A percentile compares a stretch with the other conserved stretches of the same genome.
Evolutionary conservation across 2,888 invertebrate genomes (phyloP).

Genomic region (Nycteola revayana): DNA sequence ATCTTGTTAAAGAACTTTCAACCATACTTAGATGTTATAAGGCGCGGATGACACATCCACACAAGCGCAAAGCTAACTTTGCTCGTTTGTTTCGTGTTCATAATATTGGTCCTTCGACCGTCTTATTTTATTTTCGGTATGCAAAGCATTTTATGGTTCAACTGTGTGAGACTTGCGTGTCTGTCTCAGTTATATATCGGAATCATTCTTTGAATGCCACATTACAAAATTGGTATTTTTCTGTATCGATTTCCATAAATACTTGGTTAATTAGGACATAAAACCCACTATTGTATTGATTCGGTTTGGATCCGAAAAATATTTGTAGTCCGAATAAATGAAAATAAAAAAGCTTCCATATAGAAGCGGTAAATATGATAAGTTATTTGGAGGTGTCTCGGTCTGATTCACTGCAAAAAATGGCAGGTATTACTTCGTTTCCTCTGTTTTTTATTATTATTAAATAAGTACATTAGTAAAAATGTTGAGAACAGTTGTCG

Average conservation of each 20-base stretch:
- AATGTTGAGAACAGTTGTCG: constrained; percentile 8
- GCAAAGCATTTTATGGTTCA: constrained; percentile 58
- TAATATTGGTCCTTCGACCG: constrained; percentile 47
- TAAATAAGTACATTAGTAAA: constrained; percentile 11
- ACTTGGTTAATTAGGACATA: constrained; percentile 42
- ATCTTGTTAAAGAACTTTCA: constrained; percentile 20
- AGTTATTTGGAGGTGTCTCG: constrained; percentile 14
- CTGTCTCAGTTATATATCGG: constrained; percentile 41
- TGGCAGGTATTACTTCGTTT: constrained; percentile 7
- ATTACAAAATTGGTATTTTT: constrained; percentile 39
- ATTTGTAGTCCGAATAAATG: not conserved
- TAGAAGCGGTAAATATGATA: constrained; percentile 18
- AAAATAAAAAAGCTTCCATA: not conserved
- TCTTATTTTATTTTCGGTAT: constrained; percentile 57
- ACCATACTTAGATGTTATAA: constrained; percentile 29
- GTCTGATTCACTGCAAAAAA: constrained; percentile 19
- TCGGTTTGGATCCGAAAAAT: constrained; percentile 3
- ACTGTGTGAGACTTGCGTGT: constrained; percentile 53
- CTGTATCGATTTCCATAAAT: constrained; percentile 39
- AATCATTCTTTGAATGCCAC: constrained; percentile 44
- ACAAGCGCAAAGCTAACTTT: constrained; percentile 39
- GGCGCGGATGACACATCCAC: constrained; percentile 21
- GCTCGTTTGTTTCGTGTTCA: constrained; percentile 50
- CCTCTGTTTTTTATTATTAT: constrained; percentile 8
- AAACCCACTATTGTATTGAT: constrained; percentile 31